These are phyloP conservation scores for Muricea muricata DNA, from an alignment of 92 coral and sea anemone species.

Conservation along the genomic window DNA sequence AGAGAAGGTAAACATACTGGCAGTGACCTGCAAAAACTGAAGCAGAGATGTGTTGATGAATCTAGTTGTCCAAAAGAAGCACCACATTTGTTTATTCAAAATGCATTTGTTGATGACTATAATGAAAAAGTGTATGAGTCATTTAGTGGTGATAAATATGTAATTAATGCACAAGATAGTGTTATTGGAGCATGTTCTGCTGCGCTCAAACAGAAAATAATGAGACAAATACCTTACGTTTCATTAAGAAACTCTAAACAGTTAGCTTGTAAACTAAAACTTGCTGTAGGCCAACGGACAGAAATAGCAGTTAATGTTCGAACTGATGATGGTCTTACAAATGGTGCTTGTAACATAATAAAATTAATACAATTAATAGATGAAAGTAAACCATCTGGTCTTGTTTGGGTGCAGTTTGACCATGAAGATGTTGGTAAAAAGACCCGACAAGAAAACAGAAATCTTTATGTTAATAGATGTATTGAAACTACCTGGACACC, in stretches of 20 bases:
- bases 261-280: not conserved
- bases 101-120: not conserved
- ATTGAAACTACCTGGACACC: conserved; percentile 75
- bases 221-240: not conserved
- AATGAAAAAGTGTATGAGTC: not conserved
- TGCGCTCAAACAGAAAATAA: not conserved
- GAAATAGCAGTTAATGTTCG: not conserved
- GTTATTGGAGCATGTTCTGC: not conserved
- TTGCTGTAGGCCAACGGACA: not conserved
- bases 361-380: conserved; percentile 59
- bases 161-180: not conserved
- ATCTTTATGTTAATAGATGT: conserved; percentile 62
- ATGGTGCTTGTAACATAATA: conserved; percentile 38
- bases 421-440: conserved; percentile 64
- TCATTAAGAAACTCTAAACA: not conserved
- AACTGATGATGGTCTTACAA: not conserved
- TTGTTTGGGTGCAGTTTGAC: conserved; percentile 77
- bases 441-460: conserved; percentile 68
- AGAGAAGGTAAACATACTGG: not conserved
- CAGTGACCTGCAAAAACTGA: not conserved
- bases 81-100: not conserved
- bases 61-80: not conserved
- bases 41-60: not conserved
- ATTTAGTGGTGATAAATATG: not conserved
- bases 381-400: conserved; percentile 67